These are phyloP conservation scores for Entelurus aequoreus DNA, from an alignment of 2,113 vertebrate species.

Conservation along the genomic window DNA sequence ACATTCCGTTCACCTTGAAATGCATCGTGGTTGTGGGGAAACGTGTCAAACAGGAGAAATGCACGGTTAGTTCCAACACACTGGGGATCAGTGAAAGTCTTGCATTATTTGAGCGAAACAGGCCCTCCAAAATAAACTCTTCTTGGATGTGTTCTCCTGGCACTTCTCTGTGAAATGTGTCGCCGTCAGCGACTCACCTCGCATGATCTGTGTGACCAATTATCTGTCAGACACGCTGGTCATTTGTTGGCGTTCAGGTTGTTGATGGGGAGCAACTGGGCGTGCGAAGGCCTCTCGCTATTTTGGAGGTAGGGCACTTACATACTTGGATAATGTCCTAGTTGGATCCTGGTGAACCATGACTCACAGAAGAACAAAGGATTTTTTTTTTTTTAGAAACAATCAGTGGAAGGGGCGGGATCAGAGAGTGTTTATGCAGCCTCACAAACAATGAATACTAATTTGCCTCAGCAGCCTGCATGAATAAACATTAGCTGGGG, in stretches of 20 bases:
- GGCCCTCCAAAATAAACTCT: neutral
- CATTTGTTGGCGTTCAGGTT: slow-evolving; percentile 22
- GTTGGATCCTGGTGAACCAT: slow-evolving; percentile 27
- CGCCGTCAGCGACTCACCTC: slow-evolving; percentile 3
- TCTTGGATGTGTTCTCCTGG: neutral
- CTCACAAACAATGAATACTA: slow-evolving; percentile 50
- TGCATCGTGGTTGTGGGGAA: neutral
- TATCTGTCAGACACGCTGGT: slow-evolving; percentile 16
- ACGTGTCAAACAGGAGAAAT: neutral
- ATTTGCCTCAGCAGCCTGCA: slow-evolving; percentile 45
- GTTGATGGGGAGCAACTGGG: slow-evolving; percentile 26
- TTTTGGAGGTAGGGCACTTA: slow-evolving; percentile 24
- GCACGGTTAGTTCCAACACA: too few relatives aligned
- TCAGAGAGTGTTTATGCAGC: slow-evolving; percentile 12
- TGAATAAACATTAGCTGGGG: slow-evolving; percentile 63
- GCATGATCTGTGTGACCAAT: slow-evolving; percentile 6
- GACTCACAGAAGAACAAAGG: slow-evolving; percentile 32
- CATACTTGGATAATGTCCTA: slow-evolving; percentile 26
- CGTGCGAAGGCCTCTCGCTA: slow-evolving; percentile 30
- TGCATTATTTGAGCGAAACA: neutral
- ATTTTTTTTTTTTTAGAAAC: slow-evolving; percentile 27
- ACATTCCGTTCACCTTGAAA: slow-evolving; percentile 4
- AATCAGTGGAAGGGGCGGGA: slow-evolving; percentile 29
- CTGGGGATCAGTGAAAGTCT: neutral
- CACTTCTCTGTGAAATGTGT: neutral